Percentiles rank a stretch among this genome's conserved stretches.
phyloP scores from a whole-genome alignment of 1,140 invertebrate species.

The Drosophila seguyi region DNA sequence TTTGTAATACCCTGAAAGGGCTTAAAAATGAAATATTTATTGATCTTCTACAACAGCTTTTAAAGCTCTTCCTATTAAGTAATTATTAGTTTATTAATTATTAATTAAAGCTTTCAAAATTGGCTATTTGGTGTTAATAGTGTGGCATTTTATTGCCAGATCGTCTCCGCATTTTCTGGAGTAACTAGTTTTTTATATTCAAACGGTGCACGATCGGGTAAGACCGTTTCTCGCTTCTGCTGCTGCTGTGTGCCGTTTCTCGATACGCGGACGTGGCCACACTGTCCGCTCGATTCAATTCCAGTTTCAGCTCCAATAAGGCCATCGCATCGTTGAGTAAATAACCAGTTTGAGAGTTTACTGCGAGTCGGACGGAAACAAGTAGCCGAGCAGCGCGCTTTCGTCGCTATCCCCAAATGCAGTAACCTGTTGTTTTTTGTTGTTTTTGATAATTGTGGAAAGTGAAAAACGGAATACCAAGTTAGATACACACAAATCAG shows the following conservation, averaged over 20 bases:
- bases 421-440: conserved; percentile 34
- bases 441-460: conserved; percentile 42
- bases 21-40: neutral
- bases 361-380: conserved; percentile 19
- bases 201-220: neutral
- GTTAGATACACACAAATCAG: conserved; percentile 25
- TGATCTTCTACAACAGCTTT: neutral
- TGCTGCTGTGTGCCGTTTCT: too few relatives aligned
- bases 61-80: too few relatives aligned
- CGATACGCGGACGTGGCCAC: neutral
- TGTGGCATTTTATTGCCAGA: neutral
- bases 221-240: neutral
- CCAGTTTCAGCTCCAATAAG: conserved; percentile 15
- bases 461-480: conserved; percentile 25
- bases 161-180: too few relatives aligned
- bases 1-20: too few relatives aligned
- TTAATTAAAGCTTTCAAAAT: too few relatives aligned
- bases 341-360: conserved; percentile 37
- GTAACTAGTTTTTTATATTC: neutral
- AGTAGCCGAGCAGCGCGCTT: conserved; percentile 20
- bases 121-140: too few relatives aligned
- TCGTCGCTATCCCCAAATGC: conserved; percentile 23
- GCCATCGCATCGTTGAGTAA: conserved; percentile 15
- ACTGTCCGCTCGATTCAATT: conserved; percentile 8
- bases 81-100: too few relatives aligned